Evolutionary conservation across 2,113 vertebrate species (phyloP), one percentile per base, ranked within the genome.

Genomic region (Acanthisitta chloris): DNA sequence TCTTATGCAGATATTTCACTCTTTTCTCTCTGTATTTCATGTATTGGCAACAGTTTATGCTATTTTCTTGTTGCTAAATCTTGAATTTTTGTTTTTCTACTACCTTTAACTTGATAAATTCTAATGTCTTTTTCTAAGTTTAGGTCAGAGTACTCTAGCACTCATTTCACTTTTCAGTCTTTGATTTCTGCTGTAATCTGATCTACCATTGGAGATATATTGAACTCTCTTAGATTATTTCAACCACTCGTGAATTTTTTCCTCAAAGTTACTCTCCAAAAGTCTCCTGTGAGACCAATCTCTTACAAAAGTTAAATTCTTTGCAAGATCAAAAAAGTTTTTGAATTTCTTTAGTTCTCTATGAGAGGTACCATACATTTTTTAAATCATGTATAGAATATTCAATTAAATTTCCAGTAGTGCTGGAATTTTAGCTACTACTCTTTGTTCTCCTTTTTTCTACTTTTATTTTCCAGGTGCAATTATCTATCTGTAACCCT

Each of bases 131-230:
- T 92, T 83, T 40, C 58, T 38, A 86, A 83, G 40, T 66, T 92
- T 92, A 62, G 51, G 64, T 61, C 54, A 88, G 58, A 83, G 19
- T 49, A 13, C 45, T 95, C 42, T 77, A 92, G n/a, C 45, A 86
- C 26, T 72, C 66, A n/a, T 88, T 17, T 92, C 64, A 80, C 31
- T 88, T 93, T 73, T 38, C 45, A 77, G 67, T 24, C 54, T 88
- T 92, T 94, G 88, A 94, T 88, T 95, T 86, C 45, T 65, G 40
- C 51, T 83, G 49, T 81, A 92, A 83, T 88, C 64, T 88, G 54
- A 73, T 73, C 54, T 94, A 34, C 54, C 72, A 65, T 23, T 0
- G 0, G 83, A 90, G n/a, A 77, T 31, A 31, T 71, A 83, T 20
- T 92, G 91, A 94, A 88, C 19, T 92, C 7, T 64, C 61, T 70